Evolutionary conservation across 1,140 invertebrate species (phyloP).

Genomic region (Pseudomyrmex gracilis): DNA sequence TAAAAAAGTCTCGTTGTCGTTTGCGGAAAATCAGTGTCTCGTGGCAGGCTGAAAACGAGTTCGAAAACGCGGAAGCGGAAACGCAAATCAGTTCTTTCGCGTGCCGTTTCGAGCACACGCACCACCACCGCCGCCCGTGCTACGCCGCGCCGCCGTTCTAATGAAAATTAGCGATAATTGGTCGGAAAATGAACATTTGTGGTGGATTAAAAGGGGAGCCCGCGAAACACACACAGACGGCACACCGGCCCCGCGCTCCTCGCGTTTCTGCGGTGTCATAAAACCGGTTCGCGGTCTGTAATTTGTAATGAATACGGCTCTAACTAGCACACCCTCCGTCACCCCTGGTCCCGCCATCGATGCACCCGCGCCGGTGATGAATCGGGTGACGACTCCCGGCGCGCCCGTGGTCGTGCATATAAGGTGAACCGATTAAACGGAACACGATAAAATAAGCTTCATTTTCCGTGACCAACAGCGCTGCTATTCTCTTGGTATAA

Average conservation of each 20-base stretch:
- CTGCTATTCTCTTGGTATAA: not conserved
- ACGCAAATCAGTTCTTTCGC: slow-evolving; percentile 65
- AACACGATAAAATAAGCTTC: not conserved
- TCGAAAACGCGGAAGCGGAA: slow-evolving; percentile 33
- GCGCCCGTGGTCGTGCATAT: slow-evolving; percentile 44
- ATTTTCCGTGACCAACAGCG: not conserved
- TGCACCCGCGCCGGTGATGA: slow-evolving; percentile 60
- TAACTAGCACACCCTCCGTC: slow-evolving; percentile 72
- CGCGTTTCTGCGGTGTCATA: slow-evolving; percentile 75
- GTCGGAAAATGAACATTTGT: slow-evolving; percentile 76
- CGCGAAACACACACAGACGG: slow-evolving; percentile 68
- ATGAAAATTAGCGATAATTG: slow-evolving; percentile 77
- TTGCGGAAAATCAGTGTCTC: slow-evolving; percentile 15
- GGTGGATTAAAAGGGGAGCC: slow-evolving; percentile 73
- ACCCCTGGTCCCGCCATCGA: slow-evolving; percentile 46
- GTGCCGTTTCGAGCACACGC: not conserved
- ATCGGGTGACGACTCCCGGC: slow-evolving; percentile 58
- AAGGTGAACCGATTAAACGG: slow-evolving; percentile 40
- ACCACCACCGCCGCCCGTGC: not conserved
- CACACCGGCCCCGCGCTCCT: slow-evolving; percentile 49
- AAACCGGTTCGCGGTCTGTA: slow-evolving; percentile 74
- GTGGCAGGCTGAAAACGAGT: slow-evolving; percentile 9
- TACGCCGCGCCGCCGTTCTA: slow-evolving; percentile 55
- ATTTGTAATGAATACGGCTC: slow-evolving; percentile 79
- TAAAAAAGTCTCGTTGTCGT: not conserved